Conservation (phyloP, 2,888 invertebrate species). For the Gari tellinella region DNA sequence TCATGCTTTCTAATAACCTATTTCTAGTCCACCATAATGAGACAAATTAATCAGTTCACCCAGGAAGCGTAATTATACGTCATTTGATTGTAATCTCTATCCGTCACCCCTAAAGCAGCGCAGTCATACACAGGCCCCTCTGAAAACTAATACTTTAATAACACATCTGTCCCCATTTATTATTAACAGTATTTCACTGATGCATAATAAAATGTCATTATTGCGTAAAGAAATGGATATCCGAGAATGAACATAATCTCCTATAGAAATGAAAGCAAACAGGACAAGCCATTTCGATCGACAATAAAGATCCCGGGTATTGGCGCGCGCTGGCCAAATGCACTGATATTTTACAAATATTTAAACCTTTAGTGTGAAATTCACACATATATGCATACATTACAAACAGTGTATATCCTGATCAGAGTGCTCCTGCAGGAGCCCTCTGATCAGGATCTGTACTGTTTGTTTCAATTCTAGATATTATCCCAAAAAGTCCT, state of each 20-base stretch:
- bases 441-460: too few species aligned
- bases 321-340: too few species aligned
- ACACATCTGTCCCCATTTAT: constrained; percentile 45
- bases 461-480: too few species aligned
- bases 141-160: constrained; percentile 50
- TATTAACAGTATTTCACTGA: constrained; percentile 28
- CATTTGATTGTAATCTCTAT: constrained; percentile 20
- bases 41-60: constrained; percentile 14
- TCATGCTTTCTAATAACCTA: too few species aligned
- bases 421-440: too few species aligned
- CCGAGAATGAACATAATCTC: constrained; percentile 32
- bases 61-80: constrained; percentile 39
- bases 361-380: too few species aligned
- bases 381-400: too few species aligned
- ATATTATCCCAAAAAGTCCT: too few species aligned
- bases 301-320: neutral
- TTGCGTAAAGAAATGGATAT: constrained; percentile 28
- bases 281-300: constrained; percentile 14
- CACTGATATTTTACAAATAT: too few species aligned
- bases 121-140: constrained; percentile 6
- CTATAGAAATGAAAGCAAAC: constrained; percentile 20
- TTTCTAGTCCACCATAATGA: neutral
- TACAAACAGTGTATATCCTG: too few species aligned
- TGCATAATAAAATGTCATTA: constrained; percentile 29
- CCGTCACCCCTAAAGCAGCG: constrained; percentile 11